These are phyloP conservation scores for Acanthosepion pharaonis DNA, from an alignment of 2,888 invertebrate species.

Conservation along the genomic window DNA sequence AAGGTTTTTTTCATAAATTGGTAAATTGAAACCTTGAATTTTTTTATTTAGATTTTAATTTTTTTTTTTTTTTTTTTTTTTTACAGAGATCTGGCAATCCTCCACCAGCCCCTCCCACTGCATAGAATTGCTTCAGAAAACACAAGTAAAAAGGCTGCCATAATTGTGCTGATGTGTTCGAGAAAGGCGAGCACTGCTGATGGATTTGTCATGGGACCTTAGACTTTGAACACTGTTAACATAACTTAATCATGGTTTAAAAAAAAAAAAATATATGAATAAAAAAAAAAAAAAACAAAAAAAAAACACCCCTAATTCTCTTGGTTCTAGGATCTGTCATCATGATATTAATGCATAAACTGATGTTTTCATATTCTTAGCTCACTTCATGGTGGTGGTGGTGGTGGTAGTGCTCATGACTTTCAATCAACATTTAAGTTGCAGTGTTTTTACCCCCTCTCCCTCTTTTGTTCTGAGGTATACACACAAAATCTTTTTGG, in stretches of 20 bases:
- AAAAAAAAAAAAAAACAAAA: neutral
- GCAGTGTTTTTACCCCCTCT: neutral
- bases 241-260: neutral
- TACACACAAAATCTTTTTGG: neutral
- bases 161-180: neutral
- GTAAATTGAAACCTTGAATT: too few species aligned
- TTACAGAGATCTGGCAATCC: neutral
- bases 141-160: neutral
- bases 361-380: neutral
- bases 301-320: neutral
- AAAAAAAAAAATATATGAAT: neutral
- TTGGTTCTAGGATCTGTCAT: slow-evolving; percentile 9
- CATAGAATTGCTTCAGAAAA: neutral
- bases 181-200: neutral
- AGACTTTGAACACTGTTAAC: neutral
- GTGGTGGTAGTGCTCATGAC: neutral
- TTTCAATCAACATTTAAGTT: neutral
- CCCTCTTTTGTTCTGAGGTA: neutral
- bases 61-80: neutral
- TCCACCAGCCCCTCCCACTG: neutral
- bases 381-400: neutral
- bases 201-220: neutral
- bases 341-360: neutral
- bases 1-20: too few species aligned
- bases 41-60: too few species aligned